These are phyloP conservation scores for Pyrocoelia pectoralis DNA, from an alignment of 2,888 invertebrate genomes.

Conservation along the genomic window DNA sequence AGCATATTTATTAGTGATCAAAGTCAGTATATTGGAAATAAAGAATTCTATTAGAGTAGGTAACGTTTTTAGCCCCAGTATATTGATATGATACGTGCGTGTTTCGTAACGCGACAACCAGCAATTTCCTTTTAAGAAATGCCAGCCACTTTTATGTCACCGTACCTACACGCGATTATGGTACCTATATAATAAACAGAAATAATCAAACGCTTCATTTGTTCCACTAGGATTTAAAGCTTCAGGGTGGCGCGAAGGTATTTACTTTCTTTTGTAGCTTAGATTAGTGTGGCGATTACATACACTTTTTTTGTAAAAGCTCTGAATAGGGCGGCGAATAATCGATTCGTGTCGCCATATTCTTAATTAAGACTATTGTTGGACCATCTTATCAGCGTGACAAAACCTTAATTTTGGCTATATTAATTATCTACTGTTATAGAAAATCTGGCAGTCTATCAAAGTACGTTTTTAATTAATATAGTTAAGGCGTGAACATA, in stretches of 20 bases:
- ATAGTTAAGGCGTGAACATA: conserved; percentile 23
- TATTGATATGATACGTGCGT: conserved; percentile 43
- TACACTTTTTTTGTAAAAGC: conserved; percentile 40
- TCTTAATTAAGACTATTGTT: conserved; percentile 46
- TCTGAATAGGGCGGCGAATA: conserved; percentile 45
- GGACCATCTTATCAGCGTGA: conserved; percentile 17
- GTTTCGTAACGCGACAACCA: conserved; percentile 50
- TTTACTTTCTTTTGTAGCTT: conserved; percentile 33
- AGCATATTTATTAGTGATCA: conserved; percentile 35
- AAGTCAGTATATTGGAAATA: conserved; percentile 41
- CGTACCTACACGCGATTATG: conserved; percentile 50
- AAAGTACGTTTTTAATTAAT: conserved; percentile 10
- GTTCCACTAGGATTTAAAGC: no score
- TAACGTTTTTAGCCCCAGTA: conserved; percentile 34
- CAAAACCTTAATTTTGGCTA: conserved; percentile 17
- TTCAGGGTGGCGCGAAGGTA: conserved; percentile 15
- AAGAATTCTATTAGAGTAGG: conserved; percentile 45
- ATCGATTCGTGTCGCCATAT: conserved; percentile 44
- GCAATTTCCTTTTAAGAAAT: conserved; percentile 56
- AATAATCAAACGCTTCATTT: no score
- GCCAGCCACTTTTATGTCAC: conserved; percentile 55
- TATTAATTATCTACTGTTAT: conserved; percentile 26
- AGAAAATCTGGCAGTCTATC: conserved; percentile 6
- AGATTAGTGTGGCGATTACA: conserved; percentile 30
- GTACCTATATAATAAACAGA: conserved; percentile 9